These are phyloP conservation scores for Dromiciops gliroides DNA, from an alignment of 2,113 vertebrate genomes.

Conservation along the genomic window DNA sequence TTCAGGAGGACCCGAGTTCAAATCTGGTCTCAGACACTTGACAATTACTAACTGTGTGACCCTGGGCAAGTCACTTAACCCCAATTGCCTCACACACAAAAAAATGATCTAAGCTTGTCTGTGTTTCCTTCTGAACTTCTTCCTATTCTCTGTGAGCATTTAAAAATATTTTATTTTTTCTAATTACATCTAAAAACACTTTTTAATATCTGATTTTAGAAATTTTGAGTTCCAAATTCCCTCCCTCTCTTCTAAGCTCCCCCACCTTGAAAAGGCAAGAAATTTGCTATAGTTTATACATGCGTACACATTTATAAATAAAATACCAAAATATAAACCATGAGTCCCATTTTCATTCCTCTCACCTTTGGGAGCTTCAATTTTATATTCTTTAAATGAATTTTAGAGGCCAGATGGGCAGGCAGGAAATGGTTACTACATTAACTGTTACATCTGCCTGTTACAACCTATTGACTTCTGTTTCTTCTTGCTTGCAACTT, in stretches of 20 bases:
- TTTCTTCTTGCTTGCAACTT: constrained; percentile 6
- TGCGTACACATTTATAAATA: constrained; percentile 18
- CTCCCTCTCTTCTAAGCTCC: too few species aligned
- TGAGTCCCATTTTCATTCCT: background rate
- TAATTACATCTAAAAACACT: too few species aligned
- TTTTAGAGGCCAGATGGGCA: background rate
- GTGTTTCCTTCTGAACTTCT: background rate
- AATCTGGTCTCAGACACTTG: too few species aligned
- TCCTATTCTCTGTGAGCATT: background rate
- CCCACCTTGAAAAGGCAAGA: too few species aligned
- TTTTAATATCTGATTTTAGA: too few species aligned
- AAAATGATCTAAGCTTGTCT: background rate
- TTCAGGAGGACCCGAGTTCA: too few species aligned
- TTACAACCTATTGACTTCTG: constrained; percentile 48
- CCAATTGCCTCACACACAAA: too few species aligned
- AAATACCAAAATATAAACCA: background rate
- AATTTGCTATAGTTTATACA: too few species aligned
- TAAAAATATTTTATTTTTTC: background rate
- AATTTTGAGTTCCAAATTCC: too few species aligned
- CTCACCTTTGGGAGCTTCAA: constrained; percentile 2
- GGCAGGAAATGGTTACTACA: background rate
- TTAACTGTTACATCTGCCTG: constrained; percentile 16
- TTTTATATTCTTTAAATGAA: constrained; percentile 6
- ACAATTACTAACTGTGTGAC: too few species aligned
- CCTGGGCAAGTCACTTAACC: too few species aligned